Evolutionary conservation across 2,113 vertebrate genomes (phyloP).

Genomic region (Catharus fuscescens): DNA sequence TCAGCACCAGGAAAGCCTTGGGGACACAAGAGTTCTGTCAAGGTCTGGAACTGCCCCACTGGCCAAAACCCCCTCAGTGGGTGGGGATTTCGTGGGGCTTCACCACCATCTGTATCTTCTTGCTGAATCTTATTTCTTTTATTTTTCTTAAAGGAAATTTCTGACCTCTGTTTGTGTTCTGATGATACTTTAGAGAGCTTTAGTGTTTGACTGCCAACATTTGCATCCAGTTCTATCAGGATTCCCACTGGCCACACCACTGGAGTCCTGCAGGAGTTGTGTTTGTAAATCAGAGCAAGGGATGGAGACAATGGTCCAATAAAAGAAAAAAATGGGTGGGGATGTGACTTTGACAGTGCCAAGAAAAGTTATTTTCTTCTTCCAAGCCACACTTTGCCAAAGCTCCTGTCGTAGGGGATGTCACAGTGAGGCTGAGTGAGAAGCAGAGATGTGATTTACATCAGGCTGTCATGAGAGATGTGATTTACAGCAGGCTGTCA

Average conservation of each 20-base stretch:
- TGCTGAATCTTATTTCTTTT: background rate
- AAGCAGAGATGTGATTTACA: background rate
- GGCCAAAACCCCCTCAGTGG: background rate
- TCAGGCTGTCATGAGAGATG: background rate
- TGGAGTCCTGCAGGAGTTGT: background rate
- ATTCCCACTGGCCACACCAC: background rate
- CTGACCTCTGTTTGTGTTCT: slow-evolving; percentile 35
- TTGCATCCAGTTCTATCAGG: background rate
- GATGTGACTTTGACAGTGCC: background rate
- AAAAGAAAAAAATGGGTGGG: background rate
- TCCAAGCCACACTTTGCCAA: background rate
- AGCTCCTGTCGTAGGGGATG: background rate
- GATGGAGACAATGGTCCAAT: background rate
- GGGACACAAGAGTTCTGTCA: background rate
- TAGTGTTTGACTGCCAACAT: background rate
- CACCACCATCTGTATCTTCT: background rate
- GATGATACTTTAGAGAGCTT: background rate
- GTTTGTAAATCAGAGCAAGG: background rate
- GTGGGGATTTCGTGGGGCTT: slow-evolving; percentile 1
- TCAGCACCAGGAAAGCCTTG: background rate
- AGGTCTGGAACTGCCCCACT: background rate
- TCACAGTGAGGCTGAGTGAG: background rate
- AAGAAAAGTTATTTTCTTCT: background rate
- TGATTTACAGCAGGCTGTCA: background rate
- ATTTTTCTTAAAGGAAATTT: slow-evolving; percentile 43